A percentile compares a stretch with the other conserved stretches of the same genome.
phyloP scores from a whole-genome alignment of 2,113 vertebrate genomes.

The Tragelaphus strepsiceros region DNA sequence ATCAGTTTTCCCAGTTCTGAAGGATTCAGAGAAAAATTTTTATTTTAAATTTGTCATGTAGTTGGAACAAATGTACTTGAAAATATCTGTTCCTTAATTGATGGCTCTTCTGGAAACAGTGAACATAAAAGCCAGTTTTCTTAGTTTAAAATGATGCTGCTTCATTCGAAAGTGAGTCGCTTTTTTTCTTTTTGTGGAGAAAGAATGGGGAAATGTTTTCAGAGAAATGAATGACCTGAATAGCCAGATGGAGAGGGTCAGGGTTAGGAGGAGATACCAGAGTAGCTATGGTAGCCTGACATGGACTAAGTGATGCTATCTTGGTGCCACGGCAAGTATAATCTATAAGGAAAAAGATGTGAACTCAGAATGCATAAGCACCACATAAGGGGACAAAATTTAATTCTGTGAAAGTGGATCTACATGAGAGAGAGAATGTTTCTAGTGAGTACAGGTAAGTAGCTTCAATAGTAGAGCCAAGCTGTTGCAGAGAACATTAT shows the following conservation, averaged over 20 bases:
- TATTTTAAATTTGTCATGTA: neutral
- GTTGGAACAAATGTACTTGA: neutral
- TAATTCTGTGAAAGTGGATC: neutral
- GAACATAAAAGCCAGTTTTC: neutral
- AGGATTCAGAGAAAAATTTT: neutral
- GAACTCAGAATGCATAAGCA: neutral
- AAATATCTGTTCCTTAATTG: neutral
- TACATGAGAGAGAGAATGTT: neutral
- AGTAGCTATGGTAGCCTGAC: neutral
- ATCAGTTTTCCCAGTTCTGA: neutral
- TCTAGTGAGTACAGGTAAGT: neutral
- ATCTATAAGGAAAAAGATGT: neutral
- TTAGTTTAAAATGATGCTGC: neutral
- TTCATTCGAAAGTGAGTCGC: neutral
- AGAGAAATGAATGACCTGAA: neutral
- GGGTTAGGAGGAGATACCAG: neutral
- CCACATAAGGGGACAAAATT: neutral
- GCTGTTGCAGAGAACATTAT: neutral
- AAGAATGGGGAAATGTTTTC: neutral
- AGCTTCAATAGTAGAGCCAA: neutral
- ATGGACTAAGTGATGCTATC: neutral
- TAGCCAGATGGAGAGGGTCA: neutral
- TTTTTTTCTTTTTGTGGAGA: neutral
- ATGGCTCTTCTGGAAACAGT: neutral
- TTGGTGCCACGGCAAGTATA: neutral